Evolutionary conservation across 2,888 invertebrate species (phyloP).

Genomic region (Pantelozetes paolii): DNA sequence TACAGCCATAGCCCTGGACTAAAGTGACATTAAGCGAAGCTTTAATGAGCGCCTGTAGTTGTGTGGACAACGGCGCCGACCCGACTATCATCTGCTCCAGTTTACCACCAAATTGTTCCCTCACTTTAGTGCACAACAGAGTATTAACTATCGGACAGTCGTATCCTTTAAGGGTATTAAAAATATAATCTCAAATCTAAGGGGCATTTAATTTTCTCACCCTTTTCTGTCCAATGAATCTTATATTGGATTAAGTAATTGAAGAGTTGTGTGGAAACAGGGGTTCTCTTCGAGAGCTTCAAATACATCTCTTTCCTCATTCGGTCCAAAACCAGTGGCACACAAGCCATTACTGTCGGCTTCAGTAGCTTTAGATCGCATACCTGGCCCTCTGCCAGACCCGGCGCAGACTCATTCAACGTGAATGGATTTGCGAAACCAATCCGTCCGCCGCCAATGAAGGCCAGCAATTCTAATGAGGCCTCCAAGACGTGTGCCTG

Average conservation of each 20-base stretch:
- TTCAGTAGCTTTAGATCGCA: slow-evolving; percentile 81
- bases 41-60: slow-evolving; percentile 89
- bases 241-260: slow-evolving; percentile 38
- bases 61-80: slow-evolving; percentile 90
- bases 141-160: slow-evolving; percentile 57
- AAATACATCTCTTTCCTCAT: slow-evolving; percentile 65
- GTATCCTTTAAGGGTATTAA: slow-evolving; percentile 48
- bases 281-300: slow-evolving; percentile 29
- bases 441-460: slow-evolving; percentile 35
- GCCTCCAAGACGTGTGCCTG: slow-evolving; percentile 95
- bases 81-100: slow-evolving; percentile 84
- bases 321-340: slow-evolving; percentile 60
- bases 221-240: slow-evolving; percentile 34
- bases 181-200: no score
- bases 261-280: slow-evolving; percentile 38
- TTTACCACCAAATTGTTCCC: slow-evolving; percentile 77
- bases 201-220: slow-evolving; percentile 8
- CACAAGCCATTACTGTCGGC: slow-evolving; percentile 93
- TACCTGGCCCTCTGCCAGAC: slow-evolving; percentile 24
- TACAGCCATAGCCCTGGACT: slow-evolving; percentile 91
- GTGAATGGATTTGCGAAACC: slow-evolving; percentile 40
- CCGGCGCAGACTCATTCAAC: slow-evolving; percentile 41
- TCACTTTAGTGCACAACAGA: slow-evolving; percentile 63
- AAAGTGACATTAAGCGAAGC: slow-evolving; percentile 84
- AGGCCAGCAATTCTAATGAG: slow-evolving; percentile 59